Evolutionary conservation across 2,888 invertebrate genomes (phyloP).

Genomic region (Teinopalpus imperialis): DNA sequence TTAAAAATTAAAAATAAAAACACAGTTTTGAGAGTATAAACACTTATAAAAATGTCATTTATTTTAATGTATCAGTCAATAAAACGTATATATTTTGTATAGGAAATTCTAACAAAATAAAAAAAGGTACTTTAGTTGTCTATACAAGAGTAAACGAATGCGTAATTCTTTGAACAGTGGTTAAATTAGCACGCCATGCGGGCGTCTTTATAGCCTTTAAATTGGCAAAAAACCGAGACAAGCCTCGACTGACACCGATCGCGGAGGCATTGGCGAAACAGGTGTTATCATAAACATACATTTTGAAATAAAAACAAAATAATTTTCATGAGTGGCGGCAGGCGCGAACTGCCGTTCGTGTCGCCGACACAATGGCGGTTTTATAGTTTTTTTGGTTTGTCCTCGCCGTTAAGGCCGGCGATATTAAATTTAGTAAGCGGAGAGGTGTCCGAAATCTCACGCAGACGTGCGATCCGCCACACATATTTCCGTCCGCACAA

Average conservation of each 20-base stretch:
- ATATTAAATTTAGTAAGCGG: constrained; percentile 82
- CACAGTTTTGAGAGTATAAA: constrained; percentile 17
- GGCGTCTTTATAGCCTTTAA: constrained; percentile 79
- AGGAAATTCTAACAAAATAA: constrained; percentile 22
- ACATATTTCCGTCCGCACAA: constrained; percentile 82
- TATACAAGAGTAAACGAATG: constrained; percentile 61
- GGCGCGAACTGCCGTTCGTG: constrained; percentile 79
- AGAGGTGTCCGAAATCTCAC: constrained; percentile 82
- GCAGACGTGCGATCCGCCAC: constrained; percentile 82
- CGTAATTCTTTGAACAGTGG: constrained; percentile 77
- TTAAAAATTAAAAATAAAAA: constrained; percentile 8
- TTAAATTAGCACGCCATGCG: constrained; percentile 79
- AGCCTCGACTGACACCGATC: constrained; percentile 77
- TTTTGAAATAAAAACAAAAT: constrained; percentile 81
- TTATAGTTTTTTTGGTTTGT: constrained; percentile 71
- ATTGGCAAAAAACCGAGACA: constrained; percentile 80
- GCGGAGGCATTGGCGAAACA: constrained; percentile 80
- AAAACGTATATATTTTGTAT: constrained; percentile 16
- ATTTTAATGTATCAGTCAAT: constrained; percentile 14
- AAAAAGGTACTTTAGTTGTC: constrained; percentile 36
- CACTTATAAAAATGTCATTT: constrained; percentile 20
- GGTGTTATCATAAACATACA: constrained; percentile 83
- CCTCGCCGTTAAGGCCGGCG: constrained; percentile 75
- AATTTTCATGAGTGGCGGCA: constrained; percentile 80
- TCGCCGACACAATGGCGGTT: constrained; percentile 80